Evolutionary conservation across 35 echinoderm and acorn worm species (phyloP).

Genomic region (Stichopus chloronotus): DNA sequence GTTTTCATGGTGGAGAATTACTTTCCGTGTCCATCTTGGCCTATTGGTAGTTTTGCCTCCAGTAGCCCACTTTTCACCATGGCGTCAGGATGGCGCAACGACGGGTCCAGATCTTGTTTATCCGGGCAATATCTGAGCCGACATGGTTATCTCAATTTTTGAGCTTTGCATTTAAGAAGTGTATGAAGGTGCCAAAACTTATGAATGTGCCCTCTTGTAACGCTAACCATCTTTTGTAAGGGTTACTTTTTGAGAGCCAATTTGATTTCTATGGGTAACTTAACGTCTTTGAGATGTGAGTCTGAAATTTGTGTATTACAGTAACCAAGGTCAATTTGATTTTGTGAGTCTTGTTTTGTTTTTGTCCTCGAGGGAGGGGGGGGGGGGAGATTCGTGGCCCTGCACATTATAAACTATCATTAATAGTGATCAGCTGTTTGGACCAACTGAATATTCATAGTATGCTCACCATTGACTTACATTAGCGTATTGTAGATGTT

Average conservation of each 20-base stretch:
- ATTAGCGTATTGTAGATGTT: no score
- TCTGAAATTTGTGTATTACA: neutral
- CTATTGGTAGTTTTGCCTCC: constrained; percentile 13
- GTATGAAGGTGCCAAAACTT: constrained; percentile 3
- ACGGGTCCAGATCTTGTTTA: neutral
- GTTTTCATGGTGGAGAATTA: neutral
- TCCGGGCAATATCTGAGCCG: no score
- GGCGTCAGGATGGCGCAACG: neutral
- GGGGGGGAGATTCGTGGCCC: no score
- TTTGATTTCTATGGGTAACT: neutral
- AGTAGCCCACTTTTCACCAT: neutral
- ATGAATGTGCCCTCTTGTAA: neutral
- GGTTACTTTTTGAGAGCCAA: constrained; percentile 7
- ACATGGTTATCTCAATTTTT: neutral
- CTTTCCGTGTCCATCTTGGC: neutral
- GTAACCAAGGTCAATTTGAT: no score
- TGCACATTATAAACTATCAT: no score
- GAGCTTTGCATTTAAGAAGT: neutral
- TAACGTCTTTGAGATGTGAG: neutral
- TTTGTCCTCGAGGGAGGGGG: no score
- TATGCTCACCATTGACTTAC: no score
- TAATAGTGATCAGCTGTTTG: no score
- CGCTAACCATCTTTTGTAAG: neutral
- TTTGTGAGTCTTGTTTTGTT: no score
- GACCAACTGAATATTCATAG: no score